These are phyloP conservation scores for Metacarcinus magister DNA, from an alignment of 2,888 invertebrate genomes.

Conservation along the genomic window DNA sequence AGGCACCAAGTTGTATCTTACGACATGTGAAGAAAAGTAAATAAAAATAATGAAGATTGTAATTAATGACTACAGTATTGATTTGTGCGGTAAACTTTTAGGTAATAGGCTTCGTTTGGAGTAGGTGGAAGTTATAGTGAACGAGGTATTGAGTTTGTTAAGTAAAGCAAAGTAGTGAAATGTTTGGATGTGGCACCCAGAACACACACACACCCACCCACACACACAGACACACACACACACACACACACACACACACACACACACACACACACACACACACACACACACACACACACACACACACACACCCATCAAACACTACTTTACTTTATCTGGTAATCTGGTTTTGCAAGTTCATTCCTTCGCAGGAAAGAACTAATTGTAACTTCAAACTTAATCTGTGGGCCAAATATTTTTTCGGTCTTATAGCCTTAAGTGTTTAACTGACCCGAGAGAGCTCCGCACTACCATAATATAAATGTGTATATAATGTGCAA, in stretches of 20 bases:
- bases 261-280: neutral
- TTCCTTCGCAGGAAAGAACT: too few relatives aligned
- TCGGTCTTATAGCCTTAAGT: too few relatives aligned
- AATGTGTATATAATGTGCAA: too few relatives aligned
- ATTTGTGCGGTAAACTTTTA: neutral
- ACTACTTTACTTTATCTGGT: too few relatives aligned
- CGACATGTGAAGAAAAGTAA: too few relatives aligned
- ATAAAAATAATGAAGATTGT: too few relatives aligned
- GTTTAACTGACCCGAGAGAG: too few relatives aligned
- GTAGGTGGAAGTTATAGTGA: neutral
- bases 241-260: slow-evolving; percentile 12
- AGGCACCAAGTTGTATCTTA: too few relatives aligned
- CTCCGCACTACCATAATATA: too few relatives aligned
- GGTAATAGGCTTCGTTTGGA: neutral
- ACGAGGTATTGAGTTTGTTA: neutral
- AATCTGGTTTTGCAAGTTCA: too few relatives aligned
- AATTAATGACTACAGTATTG: neutral
- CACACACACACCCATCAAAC: neutral
- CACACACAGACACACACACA: slow-evolving; percentile 15
- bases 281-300: neutral
- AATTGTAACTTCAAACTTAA: too few relatives aligned
- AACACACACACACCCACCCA: neutral
- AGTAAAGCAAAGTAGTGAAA: neutral
- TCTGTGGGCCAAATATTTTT: too few relatives aligned
- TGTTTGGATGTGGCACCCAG: neutral